Evolutionary conservation across 2,888 invertebrate species (phyloP), one percentile per base, ranked within the genome.

Genomic region (Papilio elwesi): DNA sequence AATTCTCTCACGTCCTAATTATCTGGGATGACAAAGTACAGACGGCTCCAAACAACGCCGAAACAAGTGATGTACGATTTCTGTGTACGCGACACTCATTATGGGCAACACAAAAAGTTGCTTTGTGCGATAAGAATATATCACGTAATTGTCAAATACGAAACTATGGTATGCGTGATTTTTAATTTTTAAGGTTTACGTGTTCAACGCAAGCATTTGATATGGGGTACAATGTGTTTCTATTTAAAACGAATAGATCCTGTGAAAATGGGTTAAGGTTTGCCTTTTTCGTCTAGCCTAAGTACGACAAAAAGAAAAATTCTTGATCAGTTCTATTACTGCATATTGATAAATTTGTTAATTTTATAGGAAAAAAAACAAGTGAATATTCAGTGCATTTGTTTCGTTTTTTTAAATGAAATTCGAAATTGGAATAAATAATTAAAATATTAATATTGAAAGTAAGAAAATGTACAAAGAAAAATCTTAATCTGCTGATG

Each of bases 1-100:
- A 83, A 87, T 86, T 84, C 83, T 87, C 80, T 83, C 57, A 55
- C 80, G 82, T 86, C 85, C 84, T 87, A 88, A 91, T 91, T 90
- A 91, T 84, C 81, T 77, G 79, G 82, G 83, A 84, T 87, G 89
- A 90, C 86, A 87, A 84, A 85, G 81, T 84, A 86, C 89, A 90
- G 87, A 81, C 82, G 78, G 78, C 80, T 78, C 49, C 71, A 62
- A 73, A 70, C 59, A 76, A 74, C 71, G 75, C 62, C 59, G 71
- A 71, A 43, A 48, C 48, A 59, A 68, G 51, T 52, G n/a, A 36
- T 53, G 51, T 48, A 64, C 43, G 12, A 70, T 53, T 53, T 48
- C 55, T 48, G 51, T 64, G n/a, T 70, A 59, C 36, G 10, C 11
- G 11, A 49, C 68, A 49, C 36, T 59, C 13, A 68, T 59, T 59